Base-by-base conservation (phyloP, 2,888 invertebrate genomes). In the Tipula lateralis region DNA sequence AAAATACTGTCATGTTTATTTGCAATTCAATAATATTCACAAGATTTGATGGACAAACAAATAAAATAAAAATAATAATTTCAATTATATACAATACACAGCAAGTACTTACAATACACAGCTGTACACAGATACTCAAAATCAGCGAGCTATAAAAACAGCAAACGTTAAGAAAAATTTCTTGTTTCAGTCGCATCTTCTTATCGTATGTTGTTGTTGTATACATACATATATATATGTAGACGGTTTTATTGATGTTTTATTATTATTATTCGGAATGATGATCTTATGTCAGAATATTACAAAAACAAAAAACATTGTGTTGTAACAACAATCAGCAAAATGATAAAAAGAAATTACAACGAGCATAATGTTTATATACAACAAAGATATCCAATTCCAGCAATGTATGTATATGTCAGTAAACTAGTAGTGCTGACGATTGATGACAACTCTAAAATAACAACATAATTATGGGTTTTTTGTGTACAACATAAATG, bases 1-100 rank as follows among this genome's bases (percentile, higher is more conserved):
- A 66, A 66, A 66, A 66, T 66, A 9, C 66, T 66, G 66, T 66
- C 66, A 66, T 66, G 66, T 66, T 66, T 9, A 66, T 66, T 66
- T 66, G 66, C 66, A 24, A 66, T 66, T 66, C 66, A 66, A 66
- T 66, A 66, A 66, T 66, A 66, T 66, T 66, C 66, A 66, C 66
- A 66, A n/a, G n/a, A 24, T 66, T 66, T 66, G 66, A 66, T 66
- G 66, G 66, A 66, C 66, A 66, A 24, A 66, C 66, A 66, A 66
- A 66, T 66, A 24, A 19, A 50, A 50, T 24, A 39, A 66, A 66
- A 66, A 66, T 24, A 66, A 66, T 66, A 19, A 24, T 66, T 66
- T 66, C 66, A 66, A 66, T 24, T 66, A 66, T 66, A n/a, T n/a
- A n/a, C n/a, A n/a, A n/a, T n/a, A n/a, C n/a, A 66, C 66, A 9